These are phyloP conservation scores for Pheosia gnoma DNA, from an alignment of 2,888 invertebrate species.

Conservation along the genomic window DNA sequence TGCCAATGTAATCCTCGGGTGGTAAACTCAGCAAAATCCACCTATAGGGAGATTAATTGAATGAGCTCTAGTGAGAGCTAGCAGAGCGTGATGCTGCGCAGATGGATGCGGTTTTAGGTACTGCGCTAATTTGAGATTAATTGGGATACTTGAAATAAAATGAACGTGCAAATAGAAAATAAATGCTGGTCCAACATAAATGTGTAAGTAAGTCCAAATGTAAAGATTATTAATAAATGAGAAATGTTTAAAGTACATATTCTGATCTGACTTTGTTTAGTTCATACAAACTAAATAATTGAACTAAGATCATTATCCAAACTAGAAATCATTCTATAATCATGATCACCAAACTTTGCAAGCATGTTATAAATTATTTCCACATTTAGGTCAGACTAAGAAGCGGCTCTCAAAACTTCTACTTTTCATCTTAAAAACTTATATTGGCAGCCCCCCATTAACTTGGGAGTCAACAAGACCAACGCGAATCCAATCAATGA, in stretches of 20 bases:
- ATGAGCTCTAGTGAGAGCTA: conserved; percentile 36
- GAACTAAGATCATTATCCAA: not conserved
- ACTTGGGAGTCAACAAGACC: conserved; percentile 31
- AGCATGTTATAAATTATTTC: conserved; percentile 9
- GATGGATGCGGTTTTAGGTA: conserved; percentile 27
- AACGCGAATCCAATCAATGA: conserved; percentile 58
- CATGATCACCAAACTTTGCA: conserved; percentile 5
- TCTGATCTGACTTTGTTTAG: too few species aligned
- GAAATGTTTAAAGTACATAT: too few species aligned
- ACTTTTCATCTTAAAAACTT: conserved; percentile 24
- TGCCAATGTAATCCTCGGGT: conserved; percentile 22
- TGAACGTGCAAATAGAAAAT: not conserved
- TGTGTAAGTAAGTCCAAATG: too few species aligned
- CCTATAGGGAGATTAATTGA: conserved; percentile 45
- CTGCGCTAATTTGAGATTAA: conserved; percentile 15
- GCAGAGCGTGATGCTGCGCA: conserved; percentile 22
- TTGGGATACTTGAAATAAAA: not conserved
- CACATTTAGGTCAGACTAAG: conserved; percentile 14
- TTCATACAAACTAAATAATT: not conserved
- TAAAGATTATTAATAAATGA: too few species aligned
- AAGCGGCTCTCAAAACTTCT: conserved; percentile 27
- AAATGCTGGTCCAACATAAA: not conserved
- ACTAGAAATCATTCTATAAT: not conserved
- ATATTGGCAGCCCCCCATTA: conserved; percentile 27
- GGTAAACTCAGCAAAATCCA: conserved; percentile 30